Base-by-base conservation (phyloP, 1,140 invertebrate genomes). In the Papilio aristodemus region DNA sequence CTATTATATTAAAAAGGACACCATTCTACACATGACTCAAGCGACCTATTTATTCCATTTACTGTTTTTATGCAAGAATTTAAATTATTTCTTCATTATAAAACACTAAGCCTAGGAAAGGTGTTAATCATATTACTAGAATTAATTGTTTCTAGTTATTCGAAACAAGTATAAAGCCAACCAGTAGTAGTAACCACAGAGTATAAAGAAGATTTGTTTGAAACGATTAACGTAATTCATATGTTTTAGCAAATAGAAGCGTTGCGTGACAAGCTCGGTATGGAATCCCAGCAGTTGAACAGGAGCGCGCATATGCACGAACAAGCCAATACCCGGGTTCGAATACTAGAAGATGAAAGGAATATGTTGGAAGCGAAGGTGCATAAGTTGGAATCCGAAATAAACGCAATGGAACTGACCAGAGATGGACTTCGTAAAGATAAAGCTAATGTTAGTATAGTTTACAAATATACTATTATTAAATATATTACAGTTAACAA, bases 331-430 rank as follows among this genome's bases (percentile, higher is more conserved):
- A 92, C 93, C 13, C 92, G 95, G 43, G 89, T 95, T 5, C 90
- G 95, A 13, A 90, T 92, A 4, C 85, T 96, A 1, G 95, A 96
- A 76, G 95, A 95, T 3, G 95, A 96, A 73, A 93, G 95, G 62
- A 92, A 93, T 54, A 90, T 93, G 70, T 79, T 96, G 0, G 94
- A 95, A 72, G 90, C 93, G 5, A 93, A 94, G 43, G 84, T 96
- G 67, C 94, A 95, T 72, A 96, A 96, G 78, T 86, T 94, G 3
- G 95, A 96, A 70, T 91, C 93, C 0, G 95, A 96, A 76, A 91
- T 96, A 0, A 94, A 92, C 38, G 85, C 93, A 5, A 91, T 93
- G 38, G 95, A 95, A 76, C 77, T 95, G 0, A 90, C 93, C 0
- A 93, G 93, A 75, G 95, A 96, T 75, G 92, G 91, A 32, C 82